A percentile compares a stretch with the other conserved stretches of the same genome.
Conservation (phyloP, 2,797 vertebrate species). For the Epinephelus coioides region DNA sequence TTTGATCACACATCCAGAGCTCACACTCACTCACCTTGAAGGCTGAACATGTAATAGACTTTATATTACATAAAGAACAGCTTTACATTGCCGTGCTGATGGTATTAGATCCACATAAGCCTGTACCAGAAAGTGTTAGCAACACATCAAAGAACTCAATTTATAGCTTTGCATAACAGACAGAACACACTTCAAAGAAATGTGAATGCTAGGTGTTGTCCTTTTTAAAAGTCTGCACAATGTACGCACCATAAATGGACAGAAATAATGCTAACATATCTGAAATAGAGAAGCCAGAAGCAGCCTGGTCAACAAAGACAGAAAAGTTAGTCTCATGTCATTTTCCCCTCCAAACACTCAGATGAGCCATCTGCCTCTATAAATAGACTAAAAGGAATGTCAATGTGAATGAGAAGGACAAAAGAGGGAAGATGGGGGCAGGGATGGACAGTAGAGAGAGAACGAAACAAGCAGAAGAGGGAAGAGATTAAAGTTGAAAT, state of each 20-base stretch:
- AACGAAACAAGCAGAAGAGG: neutral
- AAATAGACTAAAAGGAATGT: constrained; percentile 61
- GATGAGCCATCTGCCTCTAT: constrained; percentile 51
- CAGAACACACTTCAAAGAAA: neutral
- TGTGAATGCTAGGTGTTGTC: neutral
- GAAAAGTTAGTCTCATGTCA: constrained; percentile 19
- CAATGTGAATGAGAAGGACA: constrained; percentile 41
- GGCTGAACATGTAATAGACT: neutral
- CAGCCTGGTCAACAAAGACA: constrained; percentile 24
- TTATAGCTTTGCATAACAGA: neutral
- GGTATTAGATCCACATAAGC: neutral
- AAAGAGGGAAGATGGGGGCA: constrained; percentile 16
- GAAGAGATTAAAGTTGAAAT: constrained; percentile 6
- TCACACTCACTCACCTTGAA: neutral
- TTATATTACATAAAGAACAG: neutral
- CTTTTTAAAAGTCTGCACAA: neutral
- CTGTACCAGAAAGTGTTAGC: neutral
- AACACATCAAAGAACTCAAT: neutral
- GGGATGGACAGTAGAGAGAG: neutral
- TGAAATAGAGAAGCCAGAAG: neutral
- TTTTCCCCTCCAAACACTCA: constrained; percentile 41
- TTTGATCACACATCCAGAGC: neutral
- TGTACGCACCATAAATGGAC: too few relatives aligned
- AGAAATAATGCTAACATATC: neutral
- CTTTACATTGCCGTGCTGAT: neutral